phyloP scores from a whole-genome alignment of 2,888 invertebrate species.

The Tinea pellionella region DNA sequence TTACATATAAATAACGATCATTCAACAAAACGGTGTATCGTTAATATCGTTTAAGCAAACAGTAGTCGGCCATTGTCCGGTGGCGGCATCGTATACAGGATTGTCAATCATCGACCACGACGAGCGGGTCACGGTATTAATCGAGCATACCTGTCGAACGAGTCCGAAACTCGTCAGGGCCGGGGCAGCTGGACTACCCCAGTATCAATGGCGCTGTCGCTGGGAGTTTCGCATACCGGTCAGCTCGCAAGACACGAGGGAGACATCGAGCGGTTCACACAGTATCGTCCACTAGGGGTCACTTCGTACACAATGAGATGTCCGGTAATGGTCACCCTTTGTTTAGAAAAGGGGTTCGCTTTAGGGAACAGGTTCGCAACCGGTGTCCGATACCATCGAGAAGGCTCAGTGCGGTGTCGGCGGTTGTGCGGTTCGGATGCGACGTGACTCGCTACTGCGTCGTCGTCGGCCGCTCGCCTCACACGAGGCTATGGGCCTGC shows the following conservation, averaged over 20 bases:
- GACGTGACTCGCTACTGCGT: conserved; percentile 55
- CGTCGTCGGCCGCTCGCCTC: conserved; percentile 31
- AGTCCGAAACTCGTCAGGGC: conserved; percentile 9
- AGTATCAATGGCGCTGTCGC: conserved; percentile 38
- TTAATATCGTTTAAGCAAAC: conserved; percentile 1
- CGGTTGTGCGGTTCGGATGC: conserved; percentile 62
- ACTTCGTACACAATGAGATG: conserved; percentile 49
- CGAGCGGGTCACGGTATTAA: conserved; percentile 19
- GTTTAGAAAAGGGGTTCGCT: conserved; percentile 27
- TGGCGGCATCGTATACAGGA: conserved; percentile 17
- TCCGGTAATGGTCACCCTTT: conserved; percentile 36
- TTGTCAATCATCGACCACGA: conserved; percentile 28
- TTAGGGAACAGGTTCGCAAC: conserved; percentile 32
- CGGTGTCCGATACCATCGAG: conserved; percentile 1
- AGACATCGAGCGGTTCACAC: conserved; percentile 1
- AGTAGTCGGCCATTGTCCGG: conserved; percentile 5
- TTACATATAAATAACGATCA: background rate
- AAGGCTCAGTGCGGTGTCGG: conserved; percentile 31
- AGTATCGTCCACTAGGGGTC: conserved; percentile 45
- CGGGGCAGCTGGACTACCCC: conserved; percentile 52
- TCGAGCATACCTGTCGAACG: conserved; percentile 12
- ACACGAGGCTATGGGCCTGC: conserved; percentile 30
- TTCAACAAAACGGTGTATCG: background rate
- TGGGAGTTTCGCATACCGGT: conserved; percentile 49
- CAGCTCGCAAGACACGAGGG: conserved; percentile 31